Evolutionary conservation across 1,140 invertebrate species (phyloP), one percentile per base, ranked within the genome.

Genomic region (Paralvinella palmiformis): DNA sequence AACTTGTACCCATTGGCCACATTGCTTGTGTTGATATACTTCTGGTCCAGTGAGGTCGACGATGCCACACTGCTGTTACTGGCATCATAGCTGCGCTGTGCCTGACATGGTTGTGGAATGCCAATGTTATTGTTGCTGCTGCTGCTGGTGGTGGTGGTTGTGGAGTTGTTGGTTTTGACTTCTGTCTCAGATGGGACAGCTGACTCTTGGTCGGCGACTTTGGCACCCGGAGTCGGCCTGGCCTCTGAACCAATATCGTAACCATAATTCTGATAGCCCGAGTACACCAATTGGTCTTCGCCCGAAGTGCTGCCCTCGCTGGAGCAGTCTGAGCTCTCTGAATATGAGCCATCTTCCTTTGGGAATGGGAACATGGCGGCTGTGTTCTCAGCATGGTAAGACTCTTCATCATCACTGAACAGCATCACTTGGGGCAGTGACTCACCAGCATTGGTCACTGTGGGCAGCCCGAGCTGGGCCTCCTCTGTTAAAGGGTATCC

Each of bases 331-430:
- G 77, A 78, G 41, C 78, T 82, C 56, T 88, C 83, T 1, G 84
- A 84, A 72, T 89, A 89, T 63, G 87, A 77, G 35, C 68, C 72
- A 65, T 88, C 87, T 33, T 87, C 80, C 65, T 87, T 86, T 61
- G 75, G 72, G 55, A 73, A 79, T 15, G 84, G 82, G 71, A 88
- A 88, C 50, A 88, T 76, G 17, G 86, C 73, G 15, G 86, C 74
- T 37, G 85, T 86, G 68, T 87, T 86, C 65, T 87, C 85, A 36
- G 84, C 71, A 3, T 81, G 79, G 33, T 85, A 84, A n/a, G n/a
- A n/a, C 17, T 86, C 73, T 48, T 85, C 82, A 53, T 71, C 78
- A 62, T 79, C 75, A 58, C 71, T 76, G 64, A 75, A 79, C 15
- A 77, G 63, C 29, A 75, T 60, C 29, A 75, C 71, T 4, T 66